Percentiles rank a stretch among this genome's conserved stretches.
These are phyloP conservation scores for Sebastes matsubarae DNA, from an alignment of 2,797 vertebrate species.

Conservation along the genomic window DNA sequence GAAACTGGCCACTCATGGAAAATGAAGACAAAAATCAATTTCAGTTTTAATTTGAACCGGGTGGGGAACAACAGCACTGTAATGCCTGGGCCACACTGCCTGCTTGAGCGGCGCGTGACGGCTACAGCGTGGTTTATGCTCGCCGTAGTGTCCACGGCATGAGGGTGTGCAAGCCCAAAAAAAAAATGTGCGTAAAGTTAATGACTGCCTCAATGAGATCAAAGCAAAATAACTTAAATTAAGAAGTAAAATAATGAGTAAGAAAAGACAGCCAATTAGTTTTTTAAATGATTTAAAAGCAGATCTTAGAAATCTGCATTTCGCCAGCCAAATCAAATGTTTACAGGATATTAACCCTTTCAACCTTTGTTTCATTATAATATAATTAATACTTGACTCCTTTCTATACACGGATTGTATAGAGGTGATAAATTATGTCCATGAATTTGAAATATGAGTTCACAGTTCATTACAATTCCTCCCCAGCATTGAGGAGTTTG, in stretches of 20 bases:
- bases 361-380: no score
- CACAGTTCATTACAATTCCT: no score
- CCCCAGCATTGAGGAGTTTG: no score
- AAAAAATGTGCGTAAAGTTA: not conserved
- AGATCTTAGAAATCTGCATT: not conserved
- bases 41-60: constrained; percentile 27
- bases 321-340: no score
- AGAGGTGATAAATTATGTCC: no score
- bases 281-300: not conserved
- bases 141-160: not conserved
- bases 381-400: no score
- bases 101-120: not conserved
- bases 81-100: not conserved
- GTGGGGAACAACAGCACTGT: not conserved
- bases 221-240: not conserved
- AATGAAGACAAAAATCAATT: constrained; percentile 59
- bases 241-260: not conserved
- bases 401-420: no score
- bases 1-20: constrained; percentile 36
- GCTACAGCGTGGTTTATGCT: not conserved
- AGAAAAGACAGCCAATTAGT: not conserved
- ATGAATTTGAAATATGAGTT: no score
- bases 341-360: no score
- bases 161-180: no score
- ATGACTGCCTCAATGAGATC: not conserved